phyloP scores from a whole-genome alignment of 2,888 invertebrate species.

The Cataglyphis albicans region DNA sequence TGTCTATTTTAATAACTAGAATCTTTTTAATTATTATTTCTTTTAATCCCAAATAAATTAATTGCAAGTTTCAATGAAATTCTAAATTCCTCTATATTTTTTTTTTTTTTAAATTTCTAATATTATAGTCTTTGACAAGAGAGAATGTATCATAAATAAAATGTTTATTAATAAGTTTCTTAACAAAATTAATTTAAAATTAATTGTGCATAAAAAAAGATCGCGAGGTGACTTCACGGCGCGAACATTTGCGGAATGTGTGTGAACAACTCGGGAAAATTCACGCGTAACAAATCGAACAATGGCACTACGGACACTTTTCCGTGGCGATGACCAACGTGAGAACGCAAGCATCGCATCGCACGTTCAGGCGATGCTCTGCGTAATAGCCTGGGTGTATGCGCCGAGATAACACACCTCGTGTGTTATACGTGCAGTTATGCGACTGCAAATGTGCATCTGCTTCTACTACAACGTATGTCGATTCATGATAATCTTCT shows the following conservation, averaged over 20 bases:
- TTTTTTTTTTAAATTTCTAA: no score
- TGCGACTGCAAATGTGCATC: constrained; percentile 52
- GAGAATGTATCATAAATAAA: no score
- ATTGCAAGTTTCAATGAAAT: no score
- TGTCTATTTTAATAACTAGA: neutral
- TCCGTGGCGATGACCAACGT: constrained; percentile 64
- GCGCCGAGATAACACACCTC: constrained; percentile 29
- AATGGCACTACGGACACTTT: constrained; percentile 41
- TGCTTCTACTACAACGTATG: constrained; percentile 60
- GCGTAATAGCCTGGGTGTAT: neutral
- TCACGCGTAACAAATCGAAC: constrained; percentile 33
- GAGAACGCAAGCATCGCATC: constrained; percentile 55
- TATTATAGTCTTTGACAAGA: no score
- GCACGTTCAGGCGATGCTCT: constrained; percentile 6
- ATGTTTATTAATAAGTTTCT: no score
- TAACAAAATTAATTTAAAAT: no score
- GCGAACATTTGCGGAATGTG: constrained; percentile 32
- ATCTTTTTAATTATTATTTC: neutral
- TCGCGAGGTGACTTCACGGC: neutral
- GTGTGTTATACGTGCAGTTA: constrained; percentile 57
- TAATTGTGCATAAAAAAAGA: no score
- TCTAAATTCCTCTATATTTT: no score
- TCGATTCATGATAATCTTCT: constrained; percentile 47
- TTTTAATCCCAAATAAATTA: no score
- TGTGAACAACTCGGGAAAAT: constrained; percentile 28